These are phyloP conservation scores for Nothoprocta pentlandii DNA, from an alignment of 2,113 vertebrate genomes.

Conservation along the genomic window DNA sequence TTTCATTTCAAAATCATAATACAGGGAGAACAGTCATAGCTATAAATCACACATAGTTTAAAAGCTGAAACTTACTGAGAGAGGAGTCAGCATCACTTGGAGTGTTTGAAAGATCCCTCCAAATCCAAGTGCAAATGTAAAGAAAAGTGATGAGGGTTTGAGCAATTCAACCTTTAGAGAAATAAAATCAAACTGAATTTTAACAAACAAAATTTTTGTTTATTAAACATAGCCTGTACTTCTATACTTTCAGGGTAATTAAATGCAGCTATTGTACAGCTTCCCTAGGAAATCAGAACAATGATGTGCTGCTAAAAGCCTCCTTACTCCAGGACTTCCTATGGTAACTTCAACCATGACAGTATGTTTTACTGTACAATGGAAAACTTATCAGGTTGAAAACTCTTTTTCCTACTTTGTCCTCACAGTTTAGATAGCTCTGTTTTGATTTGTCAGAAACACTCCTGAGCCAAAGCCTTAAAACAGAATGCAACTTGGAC, in stretches of 20 bases:
- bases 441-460: constrained; percentile 1
- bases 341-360: background rate
- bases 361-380: background rate
- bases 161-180: background rate
- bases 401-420: background rate
- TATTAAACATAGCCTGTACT: background rate
- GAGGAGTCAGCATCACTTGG: background rate
- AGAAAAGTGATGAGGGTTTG: background rate
- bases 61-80: background rate
- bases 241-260: background rate
- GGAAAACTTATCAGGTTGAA: background rate
- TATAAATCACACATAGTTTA: background rate
- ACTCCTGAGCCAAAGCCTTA: background rate
- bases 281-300: background rate
- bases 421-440: background rate
- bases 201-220: background rate
- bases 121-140: background rate
- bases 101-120: background rate
- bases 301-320: background rate
- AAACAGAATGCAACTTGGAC: background rate
- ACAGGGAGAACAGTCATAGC: background rate
- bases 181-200: background rate
- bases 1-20: background rate
- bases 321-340: background rate
- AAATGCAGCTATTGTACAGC: background rate